Evolutionary conservation across 2,797 vertebrate genomes (phyloP).

Genomic region (Sphenodon punctatus): DNA sequence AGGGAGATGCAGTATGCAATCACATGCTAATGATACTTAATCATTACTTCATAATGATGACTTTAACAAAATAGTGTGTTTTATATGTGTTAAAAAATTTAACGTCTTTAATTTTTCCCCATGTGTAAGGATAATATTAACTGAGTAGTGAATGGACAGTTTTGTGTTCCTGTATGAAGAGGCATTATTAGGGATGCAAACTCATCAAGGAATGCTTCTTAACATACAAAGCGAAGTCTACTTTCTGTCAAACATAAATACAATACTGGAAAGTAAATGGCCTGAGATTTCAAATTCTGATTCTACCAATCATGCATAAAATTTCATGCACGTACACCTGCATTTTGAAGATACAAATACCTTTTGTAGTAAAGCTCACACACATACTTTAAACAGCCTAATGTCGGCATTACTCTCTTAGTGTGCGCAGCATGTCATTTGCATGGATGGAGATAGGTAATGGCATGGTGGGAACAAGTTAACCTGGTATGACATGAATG

Average conservation of each 20-base stretch:
- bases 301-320: neutral
- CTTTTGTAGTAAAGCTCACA: too few relatives aligned
- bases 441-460: too few relatives aligned
- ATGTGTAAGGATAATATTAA: neutral
- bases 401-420: too few relatives aligned
- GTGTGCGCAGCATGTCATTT: too few relatives aligned
- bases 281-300: neutral
- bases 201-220: conserved; percentile 47
- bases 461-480: too few relatives aligned
- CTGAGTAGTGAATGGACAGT: conserved; percentile 43
- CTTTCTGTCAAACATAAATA: neutral
- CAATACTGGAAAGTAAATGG: neutral
- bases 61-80: conserved; percentile 6
- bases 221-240: conserved; percentile 3
- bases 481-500: too few relatives aligned
- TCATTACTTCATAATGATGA: conserved; percentile 27
- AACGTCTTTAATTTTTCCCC: neutral
- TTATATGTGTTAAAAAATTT: conserved; percentile 23
- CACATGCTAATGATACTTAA: too few relatives aligned
- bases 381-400: too few relatives aligned
- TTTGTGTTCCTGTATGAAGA: conserved; percentile 20
- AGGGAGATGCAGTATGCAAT: too few relatives aligned
- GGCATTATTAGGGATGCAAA: conserved; percentile 13
- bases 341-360: neutral
- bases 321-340: conserved; percentile 25